Base-by-base conservation (phyloP, 2,113 vertebrate species). In the Miniopterus natalensis region DNA sequence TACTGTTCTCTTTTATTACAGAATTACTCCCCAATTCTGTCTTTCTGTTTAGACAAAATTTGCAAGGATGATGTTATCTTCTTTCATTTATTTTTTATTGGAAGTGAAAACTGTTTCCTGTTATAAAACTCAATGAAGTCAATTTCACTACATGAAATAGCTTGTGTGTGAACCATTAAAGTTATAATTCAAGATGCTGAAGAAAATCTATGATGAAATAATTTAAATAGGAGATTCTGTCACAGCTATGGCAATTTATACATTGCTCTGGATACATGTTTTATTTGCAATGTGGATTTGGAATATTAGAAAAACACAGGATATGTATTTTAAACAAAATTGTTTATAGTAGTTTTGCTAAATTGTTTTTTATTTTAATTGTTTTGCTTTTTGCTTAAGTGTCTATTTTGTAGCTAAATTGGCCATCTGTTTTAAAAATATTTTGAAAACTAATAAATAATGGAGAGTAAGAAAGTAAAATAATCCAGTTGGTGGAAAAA, bases 91-190 rank as follows among this genome's bases (percentile, higher is more conserved):
- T 80, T 90, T 88, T 88, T 91, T 95, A 83, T 59, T 90, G 40
- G 20, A 92, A 97, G 45, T 71, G 42, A 96, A 95, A 96, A 95
- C 61, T 96, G 47, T 84, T 90, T 92, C 47, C 57, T 91, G 40
- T 86, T 95, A 73, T 90, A 95, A 96, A 97, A 96, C 66, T 70
- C 85, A 86, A n/a, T 88, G 40, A 94, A 92, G 71, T 81, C 84
- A 84, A 93, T 94, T 88, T 90, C 29, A 78, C 66, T 83, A 78
- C 77, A 88, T 84, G n/a, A 92, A 94, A 20, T 51, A 83, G 21
- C 70, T 96, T 97, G 88, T 81, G 31, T 78, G 42, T 65, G 3
- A 65, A 74, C 14, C 20, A 53, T 91, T 95, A 88, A 95, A 84
- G 47, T 66, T 42, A 88, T 92, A 91, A 91, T 94, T 96, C 63